Conservation (phyloP, 2,113 vertebrate species). For the Procavia capensis region DNA sequence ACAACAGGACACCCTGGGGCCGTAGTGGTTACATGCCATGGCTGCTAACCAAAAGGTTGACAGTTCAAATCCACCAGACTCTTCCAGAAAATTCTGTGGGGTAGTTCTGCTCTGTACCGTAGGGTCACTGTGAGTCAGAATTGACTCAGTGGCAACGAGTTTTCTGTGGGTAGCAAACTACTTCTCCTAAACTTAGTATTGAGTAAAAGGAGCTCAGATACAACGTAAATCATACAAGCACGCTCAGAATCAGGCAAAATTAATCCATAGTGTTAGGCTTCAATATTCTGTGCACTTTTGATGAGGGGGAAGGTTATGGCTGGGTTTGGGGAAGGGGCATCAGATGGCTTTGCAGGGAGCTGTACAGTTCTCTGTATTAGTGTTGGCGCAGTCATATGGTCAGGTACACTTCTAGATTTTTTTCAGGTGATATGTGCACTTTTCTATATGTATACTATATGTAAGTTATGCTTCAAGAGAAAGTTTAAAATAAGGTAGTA, state of each 20-base stretch:
- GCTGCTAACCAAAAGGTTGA: too few species aligned
- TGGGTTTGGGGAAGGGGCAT: neutral
- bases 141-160: too few species aligned
- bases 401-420: neutral
- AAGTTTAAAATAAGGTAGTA: neutral
- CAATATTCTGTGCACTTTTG: neutral
- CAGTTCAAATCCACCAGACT: too few species aligned
- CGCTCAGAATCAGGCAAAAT: neutral
- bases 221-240: neutral
- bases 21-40: too few species aligned
- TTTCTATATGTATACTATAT: neutral
- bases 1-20: too few species aligned
- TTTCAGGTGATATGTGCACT: neutral
- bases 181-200: neutral
- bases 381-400: neutral
- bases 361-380: neutral
- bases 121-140: too few species aligned
- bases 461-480: neutral
- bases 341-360: neutral
- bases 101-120: too few species aligned
- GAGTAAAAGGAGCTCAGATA: neutral
- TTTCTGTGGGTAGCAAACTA: too few species aligned
- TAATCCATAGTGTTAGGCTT: neutral
- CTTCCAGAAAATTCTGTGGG: too few species aligned
- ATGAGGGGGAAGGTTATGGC: neutral